Evolutionary conservation across 2,113 vertebrate species (phyloP).

Genomic region (Leucoraja erinaceus): DNA sequence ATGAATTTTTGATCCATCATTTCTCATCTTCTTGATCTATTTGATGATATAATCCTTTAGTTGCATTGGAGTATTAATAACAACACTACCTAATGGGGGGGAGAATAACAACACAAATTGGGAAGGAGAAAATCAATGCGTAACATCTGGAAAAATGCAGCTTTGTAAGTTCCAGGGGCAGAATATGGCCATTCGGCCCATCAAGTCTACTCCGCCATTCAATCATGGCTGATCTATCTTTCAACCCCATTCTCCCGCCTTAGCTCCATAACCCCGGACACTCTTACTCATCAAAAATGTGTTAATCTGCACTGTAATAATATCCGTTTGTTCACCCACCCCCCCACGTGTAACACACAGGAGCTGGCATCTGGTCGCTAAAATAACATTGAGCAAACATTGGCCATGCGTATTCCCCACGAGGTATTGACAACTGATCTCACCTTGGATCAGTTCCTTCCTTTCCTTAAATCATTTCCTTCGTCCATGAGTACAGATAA

Average conservation of each 20-base stretch:
- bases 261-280: no score
- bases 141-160: not conserved
- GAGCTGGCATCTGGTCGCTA: not conserved
- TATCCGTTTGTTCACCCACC: no score
- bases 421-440: not conserved
- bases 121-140: not conserved
- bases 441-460: not conserved
- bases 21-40: not conserved
- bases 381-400: not conserved
- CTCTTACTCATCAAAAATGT: no score
- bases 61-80: no score
- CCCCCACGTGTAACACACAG: no score
- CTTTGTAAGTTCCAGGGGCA: no score
- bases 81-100: not conserved
- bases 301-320: no score
- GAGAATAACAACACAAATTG: not conserved
- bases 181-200: no score
- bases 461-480: not conserved
- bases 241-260: no score
- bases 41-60: not conserved
- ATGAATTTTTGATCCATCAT: not conserved
- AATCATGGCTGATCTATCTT: no score
- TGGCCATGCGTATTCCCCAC: not conserved
- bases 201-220: no score
- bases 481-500: not conserved